phyloP scores from a whole-genome alignment of 2,797 vertebrate genomes.

The Parauchenoglanis punctatus region DNA sequence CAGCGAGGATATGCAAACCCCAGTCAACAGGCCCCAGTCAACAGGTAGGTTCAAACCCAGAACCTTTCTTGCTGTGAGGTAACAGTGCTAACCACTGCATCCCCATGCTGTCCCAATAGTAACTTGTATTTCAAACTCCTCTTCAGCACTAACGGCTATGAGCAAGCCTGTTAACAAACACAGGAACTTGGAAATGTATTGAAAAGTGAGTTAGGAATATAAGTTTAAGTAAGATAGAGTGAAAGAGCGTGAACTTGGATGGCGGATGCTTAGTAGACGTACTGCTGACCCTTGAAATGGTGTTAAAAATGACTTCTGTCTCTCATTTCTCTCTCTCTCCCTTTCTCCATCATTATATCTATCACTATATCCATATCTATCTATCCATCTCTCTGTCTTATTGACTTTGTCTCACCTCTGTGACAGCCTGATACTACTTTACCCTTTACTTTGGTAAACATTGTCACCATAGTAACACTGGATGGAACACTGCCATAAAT shows the following conservation, averaged over 20 bases:
- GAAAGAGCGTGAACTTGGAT: constrained; percentile 21
- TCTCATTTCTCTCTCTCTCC: constrained; percentile 29
- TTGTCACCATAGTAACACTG: constrained; percentile 64
- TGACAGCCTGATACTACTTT: constrained; percentile 47
- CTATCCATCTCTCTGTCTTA: neutral
- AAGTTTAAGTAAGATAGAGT: neutral
- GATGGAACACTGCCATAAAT: constrained; percentile 54
- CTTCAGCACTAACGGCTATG: neutral
- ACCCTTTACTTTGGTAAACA: constrained; percentile 64
- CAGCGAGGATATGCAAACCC: too few relatives aligned
- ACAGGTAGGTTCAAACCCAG: too few relatives aligned
- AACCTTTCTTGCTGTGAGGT: too few relatives aligned
- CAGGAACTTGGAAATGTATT: neutral
- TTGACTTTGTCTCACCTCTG: constrained; percentile 12
- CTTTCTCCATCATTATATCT: neutral
- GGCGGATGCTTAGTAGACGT: constrained; percentile 7
- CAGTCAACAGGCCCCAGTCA: too few relatives aligned
- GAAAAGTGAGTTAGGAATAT: neutral
- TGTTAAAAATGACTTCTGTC: constrained; percentile 66
- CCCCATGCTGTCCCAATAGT: neutral
- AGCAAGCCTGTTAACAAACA: neutral
- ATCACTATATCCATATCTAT: neutral
- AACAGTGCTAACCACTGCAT: too few relatives aligned
- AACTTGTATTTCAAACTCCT: neutral
- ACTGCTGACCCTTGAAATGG: constrained; percentile 58